Evolutionary conservation across 2,113 vertebrate species (phyloP).

Genomic region (Campylomormyrus tamandua): DNA sequence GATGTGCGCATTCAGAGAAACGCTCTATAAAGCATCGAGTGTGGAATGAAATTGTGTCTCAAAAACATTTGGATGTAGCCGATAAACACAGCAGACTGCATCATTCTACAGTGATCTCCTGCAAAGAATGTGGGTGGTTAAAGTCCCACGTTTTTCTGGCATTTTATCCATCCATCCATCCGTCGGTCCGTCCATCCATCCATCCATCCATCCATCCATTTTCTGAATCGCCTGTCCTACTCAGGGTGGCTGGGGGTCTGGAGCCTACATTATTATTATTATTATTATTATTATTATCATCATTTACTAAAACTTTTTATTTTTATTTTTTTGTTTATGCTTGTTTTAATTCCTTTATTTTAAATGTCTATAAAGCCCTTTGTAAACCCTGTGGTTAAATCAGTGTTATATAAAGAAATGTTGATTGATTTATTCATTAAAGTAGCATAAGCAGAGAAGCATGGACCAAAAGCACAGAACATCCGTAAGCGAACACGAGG

Average conservation of each 20-base stretch:
- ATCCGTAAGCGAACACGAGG: neutral
- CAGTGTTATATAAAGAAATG: neutral
- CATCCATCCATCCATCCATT: neutral
- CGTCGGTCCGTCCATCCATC: no score
- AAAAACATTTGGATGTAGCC: neutral
- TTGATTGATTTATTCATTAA: neutral
- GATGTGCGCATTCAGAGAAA: neutral
- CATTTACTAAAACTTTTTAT: neutral
- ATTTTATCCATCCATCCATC: neutral
- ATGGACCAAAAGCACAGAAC: neutral
- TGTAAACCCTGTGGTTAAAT: neutral
- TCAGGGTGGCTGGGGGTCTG: neutral
- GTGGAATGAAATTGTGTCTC: neutral
- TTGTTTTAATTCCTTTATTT: neutral
- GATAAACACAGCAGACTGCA: neutral
- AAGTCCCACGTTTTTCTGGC: neutral
- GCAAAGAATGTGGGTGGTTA: no score
- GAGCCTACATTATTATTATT: neutral
- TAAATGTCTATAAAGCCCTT: neutral
- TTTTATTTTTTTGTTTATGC: neutral
- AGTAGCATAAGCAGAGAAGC: neutral
- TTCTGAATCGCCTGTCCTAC: no score
- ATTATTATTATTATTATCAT: neutral
- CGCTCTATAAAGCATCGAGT: neutral
- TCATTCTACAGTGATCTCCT: neutral